Conservation (phyloP, 1,140 invertebrate species). For the Lerema accius region DNA sequence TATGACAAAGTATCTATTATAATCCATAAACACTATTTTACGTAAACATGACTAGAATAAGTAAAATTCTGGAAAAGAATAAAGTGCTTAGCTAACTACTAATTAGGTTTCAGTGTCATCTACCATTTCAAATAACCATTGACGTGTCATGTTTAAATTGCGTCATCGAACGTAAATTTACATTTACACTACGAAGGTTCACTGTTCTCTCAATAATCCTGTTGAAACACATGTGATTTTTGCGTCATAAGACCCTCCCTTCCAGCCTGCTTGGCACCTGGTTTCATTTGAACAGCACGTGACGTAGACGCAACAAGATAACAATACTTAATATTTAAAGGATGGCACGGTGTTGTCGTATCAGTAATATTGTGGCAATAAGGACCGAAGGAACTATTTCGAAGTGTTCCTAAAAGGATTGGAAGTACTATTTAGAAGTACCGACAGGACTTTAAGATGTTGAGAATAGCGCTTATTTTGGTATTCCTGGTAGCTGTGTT, state of each 20-base stretch:
- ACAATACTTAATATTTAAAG: slow-evolving; percentile 46
- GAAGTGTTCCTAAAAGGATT: too few species aligned
- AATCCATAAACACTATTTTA: too few species aligned
- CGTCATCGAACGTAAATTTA: background rate
- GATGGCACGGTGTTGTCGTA: slow-evolving; percentile 6
- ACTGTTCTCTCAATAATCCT: slow-evolving; percentile 9
- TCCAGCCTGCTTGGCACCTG: slow-evolving; percentile 49
- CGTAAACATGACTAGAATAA: too few species aligned
- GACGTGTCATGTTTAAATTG: background rate
- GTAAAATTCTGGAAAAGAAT: too few species aligned
- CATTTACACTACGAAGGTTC: background rate
- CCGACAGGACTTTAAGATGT: too few species aligned
- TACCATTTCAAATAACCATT: too few species aligned
- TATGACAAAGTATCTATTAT: too few species aligned
- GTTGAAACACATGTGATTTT: slow-evolving; percentile 13
- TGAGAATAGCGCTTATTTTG: slow-evolving; percentile 36
- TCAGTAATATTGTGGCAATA: slow-evolving; percentile 35
- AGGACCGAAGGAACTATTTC: slow-evolving; percentile 15
- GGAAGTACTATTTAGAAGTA: too few species aligned
- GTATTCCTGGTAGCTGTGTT: slow-evolving; percentile 36
- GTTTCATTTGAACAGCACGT: slow-evolving; percentile 9
- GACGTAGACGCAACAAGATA: slow-evolving; percentile 50
- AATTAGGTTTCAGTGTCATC: too few species aligned
- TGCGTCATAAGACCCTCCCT: slow-evolving; percentile 29
- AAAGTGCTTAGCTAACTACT: too few species aligned